Evolutionary conservation across 2,888 invertebrate genomes (phyloP).

Genomic region (Heliconius cydno): DNA sequence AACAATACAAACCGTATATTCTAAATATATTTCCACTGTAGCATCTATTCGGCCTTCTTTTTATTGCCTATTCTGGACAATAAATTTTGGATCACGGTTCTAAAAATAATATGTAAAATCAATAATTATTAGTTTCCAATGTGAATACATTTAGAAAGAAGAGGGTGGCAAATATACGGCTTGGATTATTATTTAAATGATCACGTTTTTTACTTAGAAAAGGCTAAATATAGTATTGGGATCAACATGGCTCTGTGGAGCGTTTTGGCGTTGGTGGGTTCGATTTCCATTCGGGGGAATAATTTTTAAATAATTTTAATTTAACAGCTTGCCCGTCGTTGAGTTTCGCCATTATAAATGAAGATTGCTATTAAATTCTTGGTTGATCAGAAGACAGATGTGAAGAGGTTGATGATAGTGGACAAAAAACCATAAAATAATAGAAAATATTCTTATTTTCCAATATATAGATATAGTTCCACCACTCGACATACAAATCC

Average conservation of each 20-base stretch:
- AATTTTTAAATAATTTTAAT: neutral
- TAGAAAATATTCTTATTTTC: too few species aligned
- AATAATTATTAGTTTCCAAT: conserved; percentile 3
- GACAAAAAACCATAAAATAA: too few species aligned
- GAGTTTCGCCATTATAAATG: neutral
- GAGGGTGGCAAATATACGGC: neutral
- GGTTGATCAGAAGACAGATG: too few species aligned
- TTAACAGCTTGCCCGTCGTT: neutral
- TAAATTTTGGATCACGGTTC: conserved; percentile 4
- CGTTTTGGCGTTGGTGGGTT: neutral
- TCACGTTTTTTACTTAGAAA: neutral
- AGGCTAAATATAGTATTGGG: neutral
- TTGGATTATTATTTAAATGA: neutral
- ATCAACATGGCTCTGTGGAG: too few species aligned
- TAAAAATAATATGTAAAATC: conserved; percentile 20
- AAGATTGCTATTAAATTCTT: neutral
- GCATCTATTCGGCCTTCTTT: neutral
- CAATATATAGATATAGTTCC: too few species aligned
- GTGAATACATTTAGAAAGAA: neutral
- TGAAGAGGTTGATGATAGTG: too few species aligned
- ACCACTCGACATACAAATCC: too few species aligned
- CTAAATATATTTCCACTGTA: neutral
- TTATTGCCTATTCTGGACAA: conserved; percentile 2
- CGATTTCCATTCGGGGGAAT: neutral
- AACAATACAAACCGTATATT: neutral